Evolutionary conservation across 2,888 invertebrate genomes (phyloP).

Genomic region (Drosophila kokeensis): DNA sequence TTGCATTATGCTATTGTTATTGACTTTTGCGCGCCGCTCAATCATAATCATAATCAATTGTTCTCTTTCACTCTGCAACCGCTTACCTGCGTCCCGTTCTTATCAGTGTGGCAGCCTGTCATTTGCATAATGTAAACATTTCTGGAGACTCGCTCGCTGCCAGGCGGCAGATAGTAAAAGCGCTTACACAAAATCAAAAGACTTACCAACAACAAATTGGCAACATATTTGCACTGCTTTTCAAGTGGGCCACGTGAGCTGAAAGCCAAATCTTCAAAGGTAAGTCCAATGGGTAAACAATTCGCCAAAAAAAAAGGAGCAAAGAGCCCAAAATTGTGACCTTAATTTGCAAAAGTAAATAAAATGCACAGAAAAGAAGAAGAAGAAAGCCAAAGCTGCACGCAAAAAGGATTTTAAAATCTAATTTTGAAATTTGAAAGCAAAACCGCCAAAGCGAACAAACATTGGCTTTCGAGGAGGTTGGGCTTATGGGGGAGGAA

Average conservation of each 20-base stretch:
- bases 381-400: conserved; percentile 45
- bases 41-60: conserved; percentile 81
- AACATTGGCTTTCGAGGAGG: conserved; percentile 23
- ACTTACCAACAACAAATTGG: conserved; percentile 67
- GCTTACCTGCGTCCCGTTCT: conserved; percentile 62
- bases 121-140: conserved; percentile 67
- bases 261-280: conserved; percentile 81
- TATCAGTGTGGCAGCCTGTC: conserved; percentile 51
- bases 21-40: conserved; percentile 76
- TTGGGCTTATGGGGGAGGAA: conserved; percentile 7
- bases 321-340: conserved; percentile 77
- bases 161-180: conserved; percentile 44
- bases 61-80: conserved; percentile 21
- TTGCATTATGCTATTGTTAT: conserved; percentile 74
- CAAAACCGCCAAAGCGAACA: conserved; percentile 71
- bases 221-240: conserved; percentile 74
- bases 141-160: background rate
- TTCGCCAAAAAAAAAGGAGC: conserved; percentile 37
- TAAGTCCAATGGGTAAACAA: conserved; percentile 68
- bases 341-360: conserved; percentile 83
- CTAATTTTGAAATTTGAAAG: conserved; percentile 79
- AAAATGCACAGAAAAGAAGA: conserved; percentile 41
- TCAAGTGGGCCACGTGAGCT: conserved; percentile 70
- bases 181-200: conserved; percentile 68
- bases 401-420: conserved; percentile 82